Conservation (phyloP, 2,888 invertebrate genomes). For the Seira musarum region DNA sequence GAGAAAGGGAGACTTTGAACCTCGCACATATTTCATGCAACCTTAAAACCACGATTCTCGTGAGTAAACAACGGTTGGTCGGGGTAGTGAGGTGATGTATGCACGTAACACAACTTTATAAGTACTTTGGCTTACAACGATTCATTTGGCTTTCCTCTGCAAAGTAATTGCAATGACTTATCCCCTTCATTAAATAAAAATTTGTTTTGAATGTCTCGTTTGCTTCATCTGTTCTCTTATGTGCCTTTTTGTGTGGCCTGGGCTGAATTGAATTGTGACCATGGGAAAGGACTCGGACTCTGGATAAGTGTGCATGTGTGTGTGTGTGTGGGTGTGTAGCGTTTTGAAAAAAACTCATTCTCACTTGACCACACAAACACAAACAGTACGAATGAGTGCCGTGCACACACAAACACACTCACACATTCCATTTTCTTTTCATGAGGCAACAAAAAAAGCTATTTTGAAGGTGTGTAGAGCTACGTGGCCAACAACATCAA, state of each 20-base stretch:
- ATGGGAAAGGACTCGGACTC: too few species aligned
- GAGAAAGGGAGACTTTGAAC: background rate
- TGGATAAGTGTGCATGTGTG: too few species aligned
- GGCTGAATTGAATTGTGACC: too few species aligned
- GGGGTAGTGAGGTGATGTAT: background rate
- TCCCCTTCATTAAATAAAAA: slow-evolving; percentile 35
- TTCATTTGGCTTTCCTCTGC: background rate
- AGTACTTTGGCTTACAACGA: background rate
- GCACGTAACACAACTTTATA: background rate
- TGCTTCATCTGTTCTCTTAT: too few species aligned
- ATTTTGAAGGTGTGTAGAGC: background rate
- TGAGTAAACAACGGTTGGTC: too few species aligned
- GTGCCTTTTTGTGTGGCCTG: too few species aligned
- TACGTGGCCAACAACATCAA: slow-evolving; percentile 7
- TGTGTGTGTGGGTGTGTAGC: too few species aligned
- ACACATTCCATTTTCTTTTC: slow-evolving; percentile 26
- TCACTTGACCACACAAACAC: slow-evolving; percentile 23
- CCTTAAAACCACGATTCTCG: background rate
- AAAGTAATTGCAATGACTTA: slow-evolving; percentile 21
- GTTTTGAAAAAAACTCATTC: slow-evolving; percentile 12
- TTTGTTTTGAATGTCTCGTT: slow-evolving; percentile 22
- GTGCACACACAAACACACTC: too few species aligned
- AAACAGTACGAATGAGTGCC: too few species aligned
- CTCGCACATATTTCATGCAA: background rate
- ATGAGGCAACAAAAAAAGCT: background rate